These are phyloP conservation scores for Macropus fuliginosus DNA, from an alignment of 2,797 vertebrate genomes.

Conservation along the genomic window DNA sequence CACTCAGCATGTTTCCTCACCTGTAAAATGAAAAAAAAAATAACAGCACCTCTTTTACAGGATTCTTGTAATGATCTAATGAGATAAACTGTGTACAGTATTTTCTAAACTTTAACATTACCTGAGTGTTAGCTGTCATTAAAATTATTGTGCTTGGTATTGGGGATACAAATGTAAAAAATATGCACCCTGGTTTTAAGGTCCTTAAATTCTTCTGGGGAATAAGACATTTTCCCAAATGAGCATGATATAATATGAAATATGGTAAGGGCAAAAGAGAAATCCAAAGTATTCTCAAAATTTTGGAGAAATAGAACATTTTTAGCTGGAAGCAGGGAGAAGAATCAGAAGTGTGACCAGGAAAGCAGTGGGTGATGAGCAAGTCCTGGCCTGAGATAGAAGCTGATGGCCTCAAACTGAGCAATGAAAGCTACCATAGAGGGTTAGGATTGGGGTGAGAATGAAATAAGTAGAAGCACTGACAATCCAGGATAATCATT, in stretches of 20 bases:
- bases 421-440: not conserved
- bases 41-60: not conserved
- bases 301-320: not conserved
- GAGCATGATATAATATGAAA: not conserved
- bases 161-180: not conserved
- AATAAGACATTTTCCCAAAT: not conserved
- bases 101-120: not conserved
- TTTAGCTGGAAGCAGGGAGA: not conserved
- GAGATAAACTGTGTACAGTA: not conserved
- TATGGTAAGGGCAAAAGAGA: not conserved
- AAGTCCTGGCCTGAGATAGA: not conserved
- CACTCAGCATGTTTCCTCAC: not conserved
- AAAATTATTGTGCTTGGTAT: not conserved
- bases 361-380: not conserved
- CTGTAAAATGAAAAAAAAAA: not conserved
- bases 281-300: not conserved
- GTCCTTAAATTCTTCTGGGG: not conserved
- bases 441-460: not conserved
- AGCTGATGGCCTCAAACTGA: not conserved
- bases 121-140: not conserved
- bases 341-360: not conserved
- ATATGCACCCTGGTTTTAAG: not conserved
- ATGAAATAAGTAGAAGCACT: not conserved
- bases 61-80: not conserved
- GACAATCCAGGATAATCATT: not conserved